Evolutionary conservation across 2,113 vertebrate species (phyloP), one percentile per base, ranked within the genome.

Genomic region (Chamaetylas fuelleborni): DNA sequence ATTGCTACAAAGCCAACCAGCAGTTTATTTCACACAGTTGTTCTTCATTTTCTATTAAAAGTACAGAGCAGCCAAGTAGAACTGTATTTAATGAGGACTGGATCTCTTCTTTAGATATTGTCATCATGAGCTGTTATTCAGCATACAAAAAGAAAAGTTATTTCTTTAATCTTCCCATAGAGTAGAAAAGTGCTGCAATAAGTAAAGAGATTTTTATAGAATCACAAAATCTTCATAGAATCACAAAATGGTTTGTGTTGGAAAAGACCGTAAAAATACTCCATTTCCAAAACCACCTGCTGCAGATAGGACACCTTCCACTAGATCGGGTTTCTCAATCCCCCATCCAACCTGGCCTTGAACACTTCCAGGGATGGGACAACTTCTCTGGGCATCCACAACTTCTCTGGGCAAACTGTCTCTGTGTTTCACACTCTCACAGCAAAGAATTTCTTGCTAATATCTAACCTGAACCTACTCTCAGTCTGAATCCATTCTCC

Each of bases 31-130:
- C 36, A 83, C 85, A 64, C 26, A 82, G n/a, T 60, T 93, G 76
- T 86, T 94, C 89, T 94, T 95, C 31, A 88, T 91, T 97, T 90
- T 81, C 86, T 95, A 92, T 84, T 97, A 96, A 97, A 97, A 90
- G 29, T 43, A 78, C 43, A 93, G 60, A 79, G 71, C 95, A 97
- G 65, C 54, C 92, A 97, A 96, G 91, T 64, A 95, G 93, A 96
- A 88, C 67, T 69, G 53, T 43, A 87, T 92, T 97, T 97, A 97
- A 97, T 96, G 83, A 97, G 53, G 72, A 96, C 61, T 69, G 81
- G 36, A 81, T 95, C 34, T 94, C 94, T 95, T 95, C 88, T 97
- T 92, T 95, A 70, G 76, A 94, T 60, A 89, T n/a, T 80, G 36
- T 97, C 96, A 93, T 92, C 70, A 76, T 92, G 92, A 95, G 5